phyloP scores from a whole-genome alignment of 2,888 invertebrate genomes.

The Panorpa germanica region DNA sequence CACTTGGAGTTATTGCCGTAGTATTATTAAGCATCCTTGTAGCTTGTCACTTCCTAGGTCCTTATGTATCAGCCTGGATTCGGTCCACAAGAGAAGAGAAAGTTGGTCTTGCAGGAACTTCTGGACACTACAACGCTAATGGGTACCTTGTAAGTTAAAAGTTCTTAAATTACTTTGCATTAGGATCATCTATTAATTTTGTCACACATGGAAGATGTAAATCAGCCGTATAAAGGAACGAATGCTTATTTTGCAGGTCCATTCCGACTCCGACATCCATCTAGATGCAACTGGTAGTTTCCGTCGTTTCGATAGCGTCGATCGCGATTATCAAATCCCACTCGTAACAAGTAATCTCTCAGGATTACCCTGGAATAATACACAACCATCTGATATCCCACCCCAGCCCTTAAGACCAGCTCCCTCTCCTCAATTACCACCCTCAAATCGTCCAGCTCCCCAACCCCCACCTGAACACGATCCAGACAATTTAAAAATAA shows the following conservation, averaged over 20 bases:
- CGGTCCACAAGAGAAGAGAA: constrained; percentile 24
- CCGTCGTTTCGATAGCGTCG: constrained; percentile 42
- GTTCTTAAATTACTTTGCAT: too few species aligned
- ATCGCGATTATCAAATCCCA: constrained; percentile 30
- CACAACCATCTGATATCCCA: constrained; percentile 27
- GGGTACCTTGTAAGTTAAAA: constrained; percentile 37
- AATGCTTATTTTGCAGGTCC: too few species aligned
- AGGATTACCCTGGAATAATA: constrained; percentile 23
- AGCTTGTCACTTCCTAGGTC: constrained; percentile 21
- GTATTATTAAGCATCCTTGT: constrained; percentile 20
- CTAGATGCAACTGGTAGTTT: constrained; percentile 41
- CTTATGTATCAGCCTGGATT: constrained; percentile 22
- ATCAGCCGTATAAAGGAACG: too few species aligned
- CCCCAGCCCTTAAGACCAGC: constrained; percentile 46
- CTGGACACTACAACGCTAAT: constrained; percentile 38
- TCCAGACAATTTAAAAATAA: too few species aligned
- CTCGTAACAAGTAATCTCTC: constrained; percentile 23
- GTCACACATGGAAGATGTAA: too few species aligned
- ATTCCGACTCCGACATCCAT: constrained; percentile 42
- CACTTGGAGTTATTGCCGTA: constrained; percentile 19
- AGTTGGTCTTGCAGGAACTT: constrained; percentile 23
- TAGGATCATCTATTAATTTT: too few species aligned
- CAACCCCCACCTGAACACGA: too few species aligned
- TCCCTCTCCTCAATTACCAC: too few species aligned
- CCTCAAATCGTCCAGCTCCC: too few species aligned